phyloP scores from a whole-genome alignment of 2,888 invertebrate species.

The Eupithecia centaureata region DNA sequence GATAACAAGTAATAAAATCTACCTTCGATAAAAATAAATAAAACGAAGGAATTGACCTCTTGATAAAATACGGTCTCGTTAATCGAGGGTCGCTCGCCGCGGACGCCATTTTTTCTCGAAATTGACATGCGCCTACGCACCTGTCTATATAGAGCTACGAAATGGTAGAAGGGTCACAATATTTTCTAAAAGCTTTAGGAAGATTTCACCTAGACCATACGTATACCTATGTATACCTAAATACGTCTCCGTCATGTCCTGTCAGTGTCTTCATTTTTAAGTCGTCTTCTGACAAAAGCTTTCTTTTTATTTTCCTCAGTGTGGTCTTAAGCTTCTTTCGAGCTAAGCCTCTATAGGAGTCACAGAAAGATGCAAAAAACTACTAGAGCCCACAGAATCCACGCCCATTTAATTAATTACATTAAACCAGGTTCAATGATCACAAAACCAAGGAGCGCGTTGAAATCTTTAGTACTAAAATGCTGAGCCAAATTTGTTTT shows the following conservation, averaged over 20 bases:
- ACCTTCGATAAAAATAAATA: slow-evolving; percentile 16
- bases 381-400: too few relatives aligned
- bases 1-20: slow-evolving; percentile 14
- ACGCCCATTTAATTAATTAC: background rate
- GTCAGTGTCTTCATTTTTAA: background rate
- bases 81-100: slow-evolving; percentile 57
- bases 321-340: too few relatives aligned
- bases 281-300: too few relatives aligned
- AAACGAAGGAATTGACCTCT: slow-evolving; percentile 43
- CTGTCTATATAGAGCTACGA: slow-evolving; percentile 62
- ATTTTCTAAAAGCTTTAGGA: background rate
- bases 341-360: too few relatives aligned
- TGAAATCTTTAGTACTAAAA: background rate
- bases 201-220: background rate
- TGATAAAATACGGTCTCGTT: slow-evolving; percentile 45
- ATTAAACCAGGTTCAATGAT: background rate
- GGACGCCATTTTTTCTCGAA: slow-evolving; percentile 73
- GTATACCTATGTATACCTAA: too few relatives aligned
- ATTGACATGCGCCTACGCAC: slow-evolving; percentile 71
- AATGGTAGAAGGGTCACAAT: slow-evolving; percentile 6
- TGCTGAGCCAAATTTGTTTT: background rate
- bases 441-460: background rate
- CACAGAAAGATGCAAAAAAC: too few relatives aligned
- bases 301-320: too few relatives aligned
- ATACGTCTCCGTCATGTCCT: background rate